Conservation (phyloP, 2,888 invertebrate species). For the Rhorus exstirpatorius region DNA sequence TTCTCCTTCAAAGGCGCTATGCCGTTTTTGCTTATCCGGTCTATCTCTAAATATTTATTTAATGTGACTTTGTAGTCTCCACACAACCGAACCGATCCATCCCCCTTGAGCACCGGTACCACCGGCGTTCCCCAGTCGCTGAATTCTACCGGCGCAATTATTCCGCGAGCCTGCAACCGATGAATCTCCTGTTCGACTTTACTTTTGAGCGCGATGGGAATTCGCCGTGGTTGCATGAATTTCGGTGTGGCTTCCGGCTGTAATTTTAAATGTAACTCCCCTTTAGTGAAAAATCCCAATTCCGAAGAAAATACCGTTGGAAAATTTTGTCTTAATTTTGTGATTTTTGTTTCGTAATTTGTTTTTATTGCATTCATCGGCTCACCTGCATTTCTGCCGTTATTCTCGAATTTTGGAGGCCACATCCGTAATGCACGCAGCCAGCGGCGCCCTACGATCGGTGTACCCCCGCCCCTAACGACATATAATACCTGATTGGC, state of each 20-base stretch:
- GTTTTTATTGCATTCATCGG: conserved; percentile 6
- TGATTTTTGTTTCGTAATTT: conserved; percentile 12
- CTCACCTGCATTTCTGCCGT: conserved; percentile 12
- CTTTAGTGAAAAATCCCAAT: conserved; percentile 38
- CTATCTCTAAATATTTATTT: conserved; percentile 14
- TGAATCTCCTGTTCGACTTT: conserved; percentile 8
- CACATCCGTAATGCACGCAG: too few relatives aligned
- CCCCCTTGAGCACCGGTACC: background rate
- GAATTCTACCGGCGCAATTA: conserved; percentile 17
- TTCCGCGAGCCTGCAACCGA: conserved; percentile 1
- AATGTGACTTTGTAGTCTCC: background rate
- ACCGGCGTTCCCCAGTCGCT: conserved; percentile 20
- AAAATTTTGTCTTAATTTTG: background rate
- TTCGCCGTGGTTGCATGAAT: conserved; percentile 62
- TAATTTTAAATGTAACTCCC: conserved; percentile 33
- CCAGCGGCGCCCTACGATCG: conserved; percentile 10
- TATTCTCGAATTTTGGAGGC: too few relatives aligned
- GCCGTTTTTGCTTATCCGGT: conserved; percentile 8
- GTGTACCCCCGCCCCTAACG: conserved; percentile 13
- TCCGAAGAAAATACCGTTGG: conserved; percentile 34
- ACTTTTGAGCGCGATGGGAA: background rate
- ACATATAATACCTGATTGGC: conserved; percentile 17
- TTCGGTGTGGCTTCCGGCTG: conserved; percentile 68
- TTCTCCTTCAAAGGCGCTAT: background rate
- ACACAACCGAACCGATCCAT: background rate